These are phyloP conservation scores for Mythimna pallens DNA, from an alignment of 2,888 invertebrate genomes.

Conservation along the genomic window DNA sequence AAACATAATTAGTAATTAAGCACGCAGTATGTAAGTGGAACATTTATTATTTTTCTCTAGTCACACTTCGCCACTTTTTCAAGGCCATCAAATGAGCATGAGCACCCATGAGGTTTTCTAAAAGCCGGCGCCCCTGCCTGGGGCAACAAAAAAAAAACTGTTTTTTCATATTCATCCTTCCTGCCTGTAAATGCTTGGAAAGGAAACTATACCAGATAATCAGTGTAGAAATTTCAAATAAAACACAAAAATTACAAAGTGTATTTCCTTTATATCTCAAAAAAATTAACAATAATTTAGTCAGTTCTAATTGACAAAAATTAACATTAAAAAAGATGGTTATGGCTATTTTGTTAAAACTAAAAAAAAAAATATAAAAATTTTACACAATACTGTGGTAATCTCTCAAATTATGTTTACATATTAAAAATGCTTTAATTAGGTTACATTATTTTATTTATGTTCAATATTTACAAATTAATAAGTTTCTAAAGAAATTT, in stretches of 20 bases:
- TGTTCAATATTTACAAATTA: constrained; percentile 68
- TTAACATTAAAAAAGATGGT: constrained; percentile 81
- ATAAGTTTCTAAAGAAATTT: constrained; percentile 61
- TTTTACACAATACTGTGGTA: constrained; percentile 81
- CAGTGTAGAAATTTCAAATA: constrained; percentile 61
- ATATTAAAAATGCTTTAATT: constrained; percentile 64
- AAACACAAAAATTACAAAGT: constrained; percentile 81
- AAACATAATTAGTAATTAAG: no score
- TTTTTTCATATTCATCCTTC: no score
- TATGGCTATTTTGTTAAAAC: constrained; percentile 82
- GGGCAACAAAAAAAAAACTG: no score
- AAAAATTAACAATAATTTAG: constrained; percentile 89
- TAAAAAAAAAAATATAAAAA: constrained; percentile 68
- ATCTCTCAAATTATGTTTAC: constrained; percentile 72
- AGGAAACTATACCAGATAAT: not conserved
- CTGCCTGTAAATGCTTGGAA: no score
- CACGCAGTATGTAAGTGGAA: no score
- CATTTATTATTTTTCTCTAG: no score
- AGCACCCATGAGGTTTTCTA: no score
- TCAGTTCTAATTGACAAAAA: constrained; percentile 83
- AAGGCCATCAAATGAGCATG: no score
- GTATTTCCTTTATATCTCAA: constrained; percentile 87
- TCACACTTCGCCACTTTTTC: no score
- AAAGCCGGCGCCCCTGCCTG: no score
- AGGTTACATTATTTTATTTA: constrained; percentile 51